Evolutionary conservation across 2,888 invertebrate species (phyloP).

Genomic region (Zootermopsis nevadensis): DNA sequence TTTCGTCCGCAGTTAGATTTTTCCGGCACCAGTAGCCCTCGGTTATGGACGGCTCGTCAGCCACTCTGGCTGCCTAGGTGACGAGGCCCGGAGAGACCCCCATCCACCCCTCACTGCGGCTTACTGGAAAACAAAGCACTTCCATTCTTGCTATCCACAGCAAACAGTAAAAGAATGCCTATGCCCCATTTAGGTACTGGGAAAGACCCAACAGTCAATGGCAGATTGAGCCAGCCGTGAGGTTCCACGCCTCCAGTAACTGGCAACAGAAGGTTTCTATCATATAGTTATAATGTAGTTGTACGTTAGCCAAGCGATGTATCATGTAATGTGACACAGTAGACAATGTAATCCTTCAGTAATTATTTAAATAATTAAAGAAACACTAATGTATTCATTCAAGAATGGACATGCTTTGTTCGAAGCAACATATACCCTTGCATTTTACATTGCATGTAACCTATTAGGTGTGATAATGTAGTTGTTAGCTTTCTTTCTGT

Average conservation of each 20-base stretch:
- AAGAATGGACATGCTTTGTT: slow-evolving; percentile 56
- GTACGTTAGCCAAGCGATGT: slow-evolving; percentile 49
- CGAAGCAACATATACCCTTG: slow-evolving; percentile 53
- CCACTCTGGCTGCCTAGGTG: slow-evolving; percentile 42
- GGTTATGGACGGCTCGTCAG: slow-evolving; percentile 38
- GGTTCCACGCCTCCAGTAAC: slow-evolving; percentile 35
- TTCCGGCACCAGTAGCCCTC: slow-evolving; percentile 44
- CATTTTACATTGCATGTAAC: slow-evolving; percentile 55
- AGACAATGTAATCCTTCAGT: slow-evolving; percentile 51
- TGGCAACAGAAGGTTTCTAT: slow-evolving; percentile 40
- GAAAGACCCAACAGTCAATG: slow-evolving; percentile 26
- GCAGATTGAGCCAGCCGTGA: slow-evolving; percentile 39
- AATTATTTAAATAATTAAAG: slow-evolving; percentile 51
- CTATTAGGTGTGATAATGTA: slow-evolving; percentile 52
- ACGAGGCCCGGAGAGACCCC: slow-evolving; percentile 51
- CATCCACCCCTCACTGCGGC: slow-evolving; percentile 52
- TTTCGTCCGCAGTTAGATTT: slow-evolving; percentile 48
- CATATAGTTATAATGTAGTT: slow-evolving; percentile 48
- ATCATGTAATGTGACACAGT: slow-evolving; percentile 46
- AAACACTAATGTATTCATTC: slow-evolving; percentile 53
- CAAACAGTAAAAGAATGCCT: slow-evolving; percentile 41
- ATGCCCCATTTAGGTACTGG: slow-evolving; percentile 47
- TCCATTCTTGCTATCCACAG: slow-evolving; percentile 54
- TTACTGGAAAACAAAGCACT: slow-evolving; percentile 54
- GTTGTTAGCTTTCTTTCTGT: slow-evolving; percentile 53